Base-by-base conservation (phyloP, 2,113 vertebrate species). In the Megaceryle maxima region DNA sequence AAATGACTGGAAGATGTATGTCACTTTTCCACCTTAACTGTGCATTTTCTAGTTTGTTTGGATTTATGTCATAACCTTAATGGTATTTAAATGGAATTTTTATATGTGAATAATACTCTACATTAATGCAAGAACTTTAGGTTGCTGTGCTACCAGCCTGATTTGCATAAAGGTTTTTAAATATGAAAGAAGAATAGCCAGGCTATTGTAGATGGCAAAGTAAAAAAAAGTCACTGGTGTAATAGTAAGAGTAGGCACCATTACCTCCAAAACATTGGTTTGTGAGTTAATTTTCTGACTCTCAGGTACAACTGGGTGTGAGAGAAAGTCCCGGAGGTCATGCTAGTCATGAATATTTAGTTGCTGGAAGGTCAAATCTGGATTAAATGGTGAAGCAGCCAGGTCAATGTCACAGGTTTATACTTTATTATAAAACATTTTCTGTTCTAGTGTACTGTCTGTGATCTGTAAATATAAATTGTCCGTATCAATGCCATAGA, bases 61-160 rank as follows among this genome's bases (percentile, higher is more conserved):
- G 97, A 98, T 98, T 98, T 98, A 98, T 98, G 97, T 98, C 97
- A 96, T 97, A 93, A 97, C 97, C 98, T 97, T 98, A 98, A 98
- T 98, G 98, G 98, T 97, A 97, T 98, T 98, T 98, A 98, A 98
- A 98, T 98, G 98, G 98, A 98, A 98, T 97, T 98, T 98, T 98
- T 96, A 97, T 97, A 95, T 97, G 97, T 98, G 98, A 98, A 97
- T 98, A 98, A 98, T 98, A 98, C 25, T 74, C 92, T 94, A 91
- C 97, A 98, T 98, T 98, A 98, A 97, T 96, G 96, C 97, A 96
- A 96, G 96, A 96, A 95, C 95, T 98, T 97, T 79, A 86, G 88
- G 97, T 97, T 96, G 96, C 96, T 3, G 93, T 94, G 97, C 92
- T 96, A 94, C 96, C 88, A 90, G 79, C 39, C 62, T 93, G 83